These are phyloP conservation scores for Chelmon rostratus DNA, from an alignment of 2,797 vertebrate genomes.

Conservation along the genomic window DNA sequence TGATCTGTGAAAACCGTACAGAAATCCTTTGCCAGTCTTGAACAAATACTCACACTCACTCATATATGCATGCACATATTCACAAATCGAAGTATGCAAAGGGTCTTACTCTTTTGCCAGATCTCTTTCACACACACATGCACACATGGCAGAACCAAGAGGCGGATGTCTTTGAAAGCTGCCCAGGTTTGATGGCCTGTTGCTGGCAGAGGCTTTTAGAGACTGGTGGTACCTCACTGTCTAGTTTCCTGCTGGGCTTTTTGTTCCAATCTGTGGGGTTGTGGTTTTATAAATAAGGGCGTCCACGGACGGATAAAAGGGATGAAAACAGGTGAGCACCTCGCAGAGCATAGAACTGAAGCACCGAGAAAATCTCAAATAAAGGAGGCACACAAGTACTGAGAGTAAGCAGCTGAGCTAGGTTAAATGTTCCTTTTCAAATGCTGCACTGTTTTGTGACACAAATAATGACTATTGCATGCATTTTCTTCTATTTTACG, in stretches of 20 bases:
- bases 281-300: slow-evolving; percentile 43
- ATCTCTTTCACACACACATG: slow-evolving; percentile 53
- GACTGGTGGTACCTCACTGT: slow-evolving; percentile 26
- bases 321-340: slow-evolving; percentile 47
- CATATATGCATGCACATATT: slow-evolving; percentile 10
- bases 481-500: background rate
- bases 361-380: slow-evolving; percentile 36
- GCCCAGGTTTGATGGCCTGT: slow-evolving; percentile 54
- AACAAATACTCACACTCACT: slow-evolving; percentile 15
- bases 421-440: slow-evolving; percentile 6
- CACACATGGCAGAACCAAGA: slow-evolving; percentile 27
- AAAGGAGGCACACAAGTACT: slow-evolving; percentile 20
- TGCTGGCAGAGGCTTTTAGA: slow-evolving; percentile 46
- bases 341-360: slow-evolving; percentile 20
- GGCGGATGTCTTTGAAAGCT: slow-evolving; percentile 54
- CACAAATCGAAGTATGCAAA: slow-evolving; percentile 35
- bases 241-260: slow-evolving; percentile 50
- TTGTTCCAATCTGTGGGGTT: slow-evolving; percentile 50
- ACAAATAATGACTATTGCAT: background rate
- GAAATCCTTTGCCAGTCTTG: slow-evolving; percentile 31
- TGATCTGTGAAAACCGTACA: slow-evolving; percentile 54
- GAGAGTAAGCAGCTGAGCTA: slow-evolving; percentile 30
- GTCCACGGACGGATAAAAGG: slow-evolving; percentile 46
- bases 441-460: background rate
- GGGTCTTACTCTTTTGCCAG: slow-evolving; percentile 45